Evolutionary conservation across 1,140 invertebrate genomes (phyloP).

Genomic region (Platyura marginata): DNA sequence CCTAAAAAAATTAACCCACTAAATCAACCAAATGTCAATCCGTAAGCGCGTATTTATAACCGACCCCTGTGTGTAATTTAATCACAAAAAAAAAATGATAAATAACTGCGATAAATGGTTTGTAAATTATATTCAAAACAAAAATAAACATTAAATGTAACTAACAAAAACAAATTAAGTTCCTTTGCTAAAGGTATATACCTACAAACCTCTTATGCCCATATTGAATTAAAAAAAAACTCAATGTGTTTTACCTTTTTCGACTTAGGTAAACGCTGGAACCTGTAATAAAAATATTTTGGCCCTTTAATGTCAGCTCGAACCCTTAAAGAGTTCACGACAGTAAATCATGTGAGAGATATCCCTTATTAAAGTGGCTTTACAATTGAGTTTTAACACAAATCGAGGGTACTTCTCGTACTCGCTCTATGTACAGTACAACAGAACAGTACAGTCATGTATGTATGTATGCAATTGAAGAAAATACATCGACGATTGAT

Average conservation of each 20-base stretch:
- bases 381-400: background rate
- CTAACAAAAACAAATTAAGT: conserved; percentile 2
- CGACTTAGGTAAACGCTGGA: background rate
- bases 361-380: background rate
- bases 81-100: background rate
- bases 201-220: no score
- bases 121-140: conserved; percentile 2
- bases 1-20: background rate
- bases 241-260: background rate
- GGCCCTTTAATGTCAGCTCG: background rate
- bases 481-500: no score
- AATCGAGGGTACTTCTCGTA: background rate
- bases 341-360: background rate
- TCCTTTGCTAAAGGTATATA: background rate
- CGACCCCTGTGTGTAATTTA: background rate
- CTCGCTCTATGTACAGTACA: no score
- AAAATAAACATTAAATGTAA: conserved; percentile 1
- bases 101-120: conserved; percentile 1
- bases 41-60: background rate
- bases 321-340: conserved; percentile 1
- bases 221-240: background rate
- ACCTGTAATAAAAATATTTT: background rate
- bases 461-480: no score
- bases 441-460: no score
- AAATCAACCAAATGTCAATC: background rate